Percentiles rank a stretch among this genome's conserved stretches.
phyloP scores from a whole-genome alignment of 2,113 vertebrate genomes.

The Bubo blakistoni region DNA sequence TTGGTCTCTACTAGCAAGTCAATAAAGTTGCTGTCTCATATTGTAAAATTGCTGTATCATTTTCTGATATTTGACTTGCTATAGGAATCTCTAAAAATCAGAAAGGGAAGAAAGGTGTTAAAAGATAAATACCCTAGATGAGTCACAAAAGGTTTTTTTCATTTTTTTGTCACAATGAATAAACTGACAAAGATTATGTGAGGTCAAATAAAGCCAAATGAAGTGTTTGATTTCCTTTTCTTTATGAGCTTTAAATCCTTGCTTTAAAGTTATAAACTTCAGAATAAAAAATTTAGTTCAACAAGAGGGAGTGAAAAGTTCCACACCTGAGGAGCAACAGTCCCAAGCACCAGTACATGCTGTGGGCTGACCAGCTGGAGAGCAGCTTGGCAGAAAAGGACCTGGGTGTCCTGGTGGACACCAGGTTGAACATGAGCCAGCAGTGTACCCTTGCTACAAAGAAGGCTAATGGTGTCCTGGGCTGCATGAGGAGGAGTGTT shows the following conservation, averaged over 20 bases:
- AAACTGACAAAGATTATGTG: background rate
- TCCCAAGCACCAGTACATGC: background rate
- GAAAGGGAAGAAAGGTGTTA: background rate
- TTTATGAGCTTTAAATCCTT: background rate
- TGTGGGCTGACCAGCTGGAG: background rate
- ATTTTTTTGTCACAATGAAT: background rate
- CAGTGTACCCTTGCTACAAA: background rate
- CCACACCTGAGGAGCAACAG: rapidly evolving
- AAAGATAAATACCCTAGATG: background rate
- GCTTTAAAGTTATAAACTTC: background rate
- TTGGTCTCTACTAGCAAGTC: background rate
- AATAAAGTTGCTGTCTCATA: background rate
- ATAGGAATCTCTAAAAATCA: background rate
- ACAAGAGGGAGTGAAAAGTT: background rate
- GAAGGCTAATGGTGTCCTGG: background rate
- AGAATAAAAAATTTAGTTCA: background rate
- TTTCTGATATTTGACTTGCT: background rate
- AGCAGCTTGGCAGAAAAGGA: background rate
- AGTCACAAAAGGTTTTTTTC: background rate
- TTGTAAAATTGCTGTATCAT: background rate
- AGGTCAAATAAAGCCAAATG: background rate
- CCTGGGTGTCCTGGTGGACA: background rate
- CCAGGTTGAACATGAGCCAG: background rate
- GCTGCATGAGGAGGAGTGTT: background rate
- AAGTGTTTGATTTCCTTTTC: background rate